Evolutionary conservation across 2,113 vertebrate species (phyloP), one percentile per base, ranked within the genome.

Genomic region (Nothobranchius kuhntae): DNA sequence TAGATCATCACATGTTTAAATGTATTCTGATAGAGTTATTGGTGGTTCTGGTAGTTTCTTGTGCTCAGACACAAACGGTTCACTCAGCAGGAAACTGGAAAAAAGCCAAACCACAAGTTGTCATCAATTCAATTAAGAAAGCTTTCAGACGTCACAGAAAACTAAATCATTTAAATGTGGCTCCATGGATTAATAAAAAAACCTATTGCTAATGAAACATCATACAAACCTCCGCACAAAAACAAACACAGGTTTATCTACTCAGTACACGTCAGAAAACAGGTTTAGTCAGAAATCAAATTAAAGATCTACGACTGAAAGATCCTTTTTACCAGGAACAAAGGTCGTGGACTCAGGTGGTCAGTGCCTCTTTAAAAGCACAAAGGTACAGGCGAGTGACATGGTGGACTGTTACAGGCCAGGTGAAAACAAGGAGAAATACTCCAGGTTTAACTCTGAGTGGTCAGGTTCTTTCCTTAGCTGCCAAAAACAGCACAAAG

Each of bases 401-500:
- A 30, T 13, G 26, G 51, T n/a, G 56, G 9, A 46, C 71, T 67
- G 45, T 40, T n/a, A 58, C 14, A 17, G 63, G 4, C 14, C 30
- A 64, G 56, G 35, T 38, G 65, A 71, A 50, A 52, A 40, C 13
- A 17, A 52, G 47, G 17, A 74, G 63, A 63, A 1, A 47, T 65
- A 57, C 45, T 68, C 64, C 65, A 72, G 63, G 51, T 30, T 70
- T 52, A 75, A 73, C 50, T 69, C 35, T 78, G n/a, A 53, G 60
- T 12, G 54, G 63, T 75, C 71, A 21, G 59, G 67, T 79, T 82
- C 71, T 63, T 61, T 65, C 78, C 70, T 63, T 87, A 93, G 92
- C 88, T 91, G 87, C 90, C 88, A n/a, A 40, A 57, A 82, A 83
- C 61, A 51, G 69, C 40, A 68, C 75, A 53, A 68, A 9, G 10